Evolutionary conservation across 2,888 invertebrate genomes (phyloP), one percentile per base, ranked within the genome.

Genomic region (Polymixis lichenea): DNA sequence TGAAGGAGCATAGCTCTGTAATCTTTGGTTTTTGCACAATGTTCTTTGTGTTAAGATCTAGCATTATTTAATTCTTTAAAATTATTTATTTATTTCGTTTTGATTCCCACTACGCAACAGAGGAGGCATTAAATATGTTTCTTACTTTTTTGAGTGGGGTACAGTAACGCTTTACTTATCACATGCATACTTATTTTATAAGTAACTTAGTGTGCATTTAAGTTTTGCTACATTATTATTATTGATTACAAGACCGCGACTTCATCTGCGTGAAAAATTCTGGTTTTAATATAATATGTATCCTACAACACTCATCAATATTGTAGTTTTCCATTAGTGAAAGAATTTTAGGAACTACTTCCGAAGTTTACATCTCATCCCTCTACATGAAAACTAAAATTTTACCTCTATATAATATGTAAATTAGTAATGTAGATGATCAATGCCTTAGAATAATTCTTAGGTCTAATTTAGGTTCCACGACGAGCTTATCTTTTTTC

Each of bases 111-210:
- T 83, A 60, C 76, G 80, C 84, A 83, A 83, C 83, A 76, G 83
- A 74, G 84, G 73, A 69, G 69, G 80, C 60, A 67, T 76, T 53
- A 43, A 11, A 71, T 76, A 66, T 83, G 83, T 81, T 84, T 78
- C 67, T 73, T 85, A 87, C 87, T 86, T 85, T 83, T 72, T 72
- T 82, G 73, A 90, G 93, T 93, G 92, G 92, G 91, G 90, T 87
- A 93, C 58, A 93, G 73, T 76, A 86, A 76, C n/a, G 92, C 82
- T 51, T 25, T 71, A 71, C 92, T 61, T 78, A 51, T 90, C 88
- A 90, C 89, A 90, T 89, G 89, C 91, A 90, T 77, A 71, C 38
- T 51, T 72, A 11, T n/a, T 38, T 73, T 77, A 55, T 0, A 38
- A 56, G 46, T 72, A 62, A 66, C 77, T 62, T 76, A 49, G 64